Evolutionary conservation across 1,140 invertebrate genomes (phyloP).

Genomic region (Chionoecetes opilio): DNA sequence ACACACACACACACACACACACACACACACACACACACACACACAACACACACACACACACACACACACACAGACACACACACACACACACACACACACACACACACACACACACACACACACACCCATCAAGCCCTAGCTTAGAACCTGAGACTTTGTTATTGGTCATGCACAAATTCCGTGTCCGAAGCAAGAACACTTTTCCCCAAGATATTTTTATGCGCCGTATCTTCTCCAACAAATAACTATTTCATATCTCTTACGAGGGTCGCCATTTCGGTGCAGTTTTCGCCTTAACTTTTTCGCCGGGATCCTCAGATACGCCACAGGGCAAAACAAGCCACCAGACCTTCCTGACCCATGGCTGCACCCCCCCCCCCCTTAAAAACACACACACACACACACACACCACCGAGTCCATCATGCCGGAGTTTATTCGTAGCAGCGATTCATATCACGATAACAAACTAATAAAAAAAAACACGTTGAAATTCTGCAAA

Average conservation of each 20-base stretch:
- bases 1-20: too few relatives aligned
- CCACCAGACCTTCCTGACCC: background rate
- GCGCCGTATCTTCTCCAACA: background rate
- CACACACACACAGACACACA: too few relatives aligned
- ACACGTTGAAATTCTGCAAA: too few relatives aligned
- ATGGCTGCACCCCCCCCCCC: background rate
- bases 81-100: too few relatives aligned
- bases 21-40: too few relatives aligned
- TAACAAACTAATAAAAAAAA: too few relatives aligned
- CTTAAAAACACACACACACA: too few relatives aligned
- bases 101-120: too few relatives aligned
- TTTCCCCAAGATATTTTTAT: background rate
- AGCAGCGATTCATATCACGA: background rate
- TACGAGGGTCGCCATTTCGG: background rate
- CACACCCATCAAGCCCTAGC: too few relatives aligned
- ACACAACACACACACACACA: too few relatives aligned
- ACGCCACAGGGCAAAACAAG: background rate
- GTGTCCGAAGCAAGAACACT: background rate
- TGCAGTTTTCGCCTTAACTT: background rate
- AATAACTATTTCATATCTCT: conserved; percentile 31
- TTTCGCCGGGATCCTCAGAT: conserved; percentile 1
- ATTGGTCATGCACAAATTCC: conserved; percentile 15
- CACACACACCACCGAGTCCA: background rate
- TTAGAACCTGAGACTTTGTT: conserved; percentile 6
- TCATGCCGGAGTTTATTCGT: background rate